These are phyloP conservation scores for Enteromius anoplus DNA, from an alignment of 2,797 vertebrate species.

Conservation along the genomic window DNA sequence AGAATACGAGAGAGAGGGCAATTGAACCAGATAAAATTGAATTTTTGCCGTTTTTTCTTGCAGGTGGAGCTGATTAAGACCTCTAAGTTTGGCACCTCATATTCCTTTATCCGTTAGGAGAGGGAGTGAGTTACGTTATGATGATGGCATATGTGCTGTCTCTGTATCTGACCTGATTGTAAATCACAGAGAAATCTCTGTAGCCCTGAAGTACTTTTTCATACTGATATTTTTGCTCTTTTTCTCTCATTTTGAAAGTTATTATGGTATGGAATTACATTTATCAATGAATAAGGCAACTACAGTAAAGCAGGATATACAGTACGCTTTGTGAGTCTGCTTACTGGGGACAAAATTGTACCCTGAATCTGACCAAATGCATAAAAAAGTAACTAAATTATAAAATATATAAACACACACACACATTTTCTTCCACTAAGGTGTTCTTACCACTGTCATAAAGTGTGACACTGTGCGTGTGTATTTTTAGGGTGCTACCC, in stretches of 20 bases:
- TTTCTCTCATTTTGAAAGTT: constrained; percentile 35
- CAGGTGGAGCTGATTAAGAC: constrained; percentile 77
- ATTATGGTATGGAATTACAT: constrained; percentile 39
- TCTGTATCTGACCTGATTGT: constrained; percentile 82
- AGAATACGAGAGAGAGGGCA: not conserved
- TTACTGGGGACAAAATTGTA: not conserved
- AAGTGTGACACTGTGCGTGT: constrained; percentile 32
- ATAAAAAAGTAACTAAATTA: not conserved
- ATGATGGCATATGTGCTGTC: constrained; percentile 80
- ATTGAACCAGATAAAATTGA: constrained; percentile 62
- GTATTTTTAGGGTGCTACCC: constrained; percentile 44
- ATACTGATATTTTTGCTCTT: constrained; percentile 4
- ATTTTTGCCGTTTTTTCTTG: constrained; percentile 62
- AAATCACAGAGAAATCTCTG: constrained; percentile 77
- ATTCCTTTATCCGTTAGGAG: constrained; percentile 70
- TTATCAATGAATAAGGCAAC: constrained; percentile 21
- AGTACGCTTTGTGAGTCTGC: not conserved
- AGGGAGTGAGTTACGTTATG: constrained; percentile 19
- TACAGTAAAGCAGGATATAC: not conserved
- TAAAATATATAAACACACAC: not conserved
- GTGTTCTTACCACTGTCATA: constrained; percentile 34
- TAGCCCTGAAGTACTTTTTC: constrained; percentile 74
- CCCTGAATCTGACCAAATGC: not conserved
- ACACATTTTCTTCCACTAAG: constrained; percentile 22
- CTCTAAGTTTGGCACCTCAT: constrained; percentile 76